Conservation (phyloP, 2,797 vertebrate species). For the Cirrhinus mrigala region DNA sequence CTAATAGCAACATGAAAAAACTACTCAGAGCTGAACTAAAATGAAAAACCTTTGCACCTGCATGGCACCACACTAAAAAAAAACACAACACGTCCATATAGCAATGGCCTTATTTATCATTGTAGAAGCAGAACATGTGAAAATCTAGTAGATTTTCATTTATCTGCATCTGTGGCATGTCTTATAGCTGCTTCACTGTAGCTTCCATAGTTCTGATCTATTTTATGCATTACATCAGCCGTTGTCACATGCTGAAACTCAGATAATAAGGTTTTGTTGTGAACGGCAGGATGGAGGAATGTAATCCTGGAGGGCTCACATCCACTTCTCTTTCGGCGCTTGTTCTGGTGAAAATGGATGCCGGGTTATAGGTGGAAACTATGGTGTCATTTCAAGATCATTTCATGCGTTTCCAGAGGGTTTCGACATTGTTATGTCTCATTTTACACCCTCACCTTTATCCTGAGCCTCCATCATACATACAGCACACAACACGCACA, state of each 20-base stretch:
- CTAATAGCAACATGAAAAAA: not conserved
- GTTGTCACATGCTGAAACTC: conserved; percentile 26
- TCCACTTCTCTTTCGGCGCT: conserved; percentile 1
- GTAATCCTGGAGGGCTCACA: conserved; percentile 23
- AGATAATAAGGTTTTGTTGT: conserved; percentile 17
- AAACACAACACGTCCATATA: not conserved
- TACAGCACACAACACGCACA: conserved; percentile 50
- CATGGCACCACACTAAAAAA: not conserved
- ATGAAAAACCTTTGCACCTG: not conserved
- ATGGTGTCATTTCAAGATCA: conserved; percentile 42
- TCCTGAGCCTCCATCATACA: conserved; percentile 37
- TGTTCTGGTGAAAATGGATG: conserved; percentile 45
- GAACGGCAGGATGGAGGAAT: conserved; percentile 22
- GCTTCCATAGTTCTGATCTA: not conserved
- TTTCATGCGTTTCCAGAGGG: conserved; percentile 54
- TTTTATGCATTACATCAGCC: conserved; percentile 14
- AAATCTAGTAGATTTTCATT: not conserved
- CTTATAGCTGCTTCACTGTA: not conserved
- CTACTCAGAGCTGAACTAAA: not conserved
- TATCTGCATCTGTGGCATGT: not conserved
- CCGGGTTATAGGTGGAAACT: conserved; percentile 38
- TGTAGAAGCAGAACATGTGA: not conserved
- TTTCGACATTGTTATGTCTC: conserved; percentile 52
- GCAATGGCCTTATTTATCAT: not conserved
- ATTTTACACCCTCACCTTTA: conserved; percentile 52